Percentiles rank a stretch among this genome's conserved stretches.
phyloP scores from a whole-genome alignment of 2,888 invertebrate species.

The Zygaena filipendulae region DNA sequence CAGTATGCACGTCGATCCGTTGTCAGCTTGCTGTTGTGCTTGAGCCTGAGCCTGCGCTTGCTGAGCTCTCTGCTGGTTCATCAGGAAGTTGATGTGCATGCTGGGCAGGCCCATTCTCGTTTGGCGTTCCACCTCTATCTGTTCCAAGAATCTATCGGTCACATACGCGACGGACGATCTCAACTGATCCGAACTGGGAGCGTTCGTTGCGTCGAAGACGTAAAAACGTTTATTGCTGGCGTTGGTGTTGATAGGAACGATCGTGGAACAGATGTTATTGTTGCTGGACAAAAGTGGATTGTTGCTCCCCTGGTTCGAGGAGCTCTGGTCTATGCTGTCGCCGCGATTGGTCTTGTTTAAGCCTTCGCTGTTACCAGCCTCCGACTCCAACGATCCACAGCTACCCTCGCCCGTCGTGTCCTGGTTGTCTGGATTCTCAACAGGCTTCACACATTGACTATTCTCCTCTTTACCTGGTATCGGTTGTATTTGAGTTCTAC shows the following conservation, averaged over 20 bases:
- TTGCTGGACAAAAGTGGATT: constrained; percentile 57
- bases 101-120: constrained; percentile 58
- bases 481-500: constrained; percentile 51
- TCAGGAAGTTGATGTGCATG: constrained; percentile 58
- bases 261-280: constrained; percentile 45
- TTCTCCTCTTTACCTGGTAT: constrained; percentile 44
- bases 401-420: constrained; percentile 58
- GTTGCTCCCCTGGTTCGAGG: constrained; percentile 63
- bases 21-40: constrained; percentile 36
- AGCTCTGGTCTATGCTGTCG: constrained; percentile 56
- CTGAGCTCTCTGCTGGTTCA: constrained; percentile 49
- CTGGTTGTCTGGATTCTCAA: constrained; percentile 44
- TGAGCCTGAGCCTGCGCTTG: constrained; percentile 46
- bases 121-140: constrained; percentile 57
- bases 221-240: constrained; percentile 52
- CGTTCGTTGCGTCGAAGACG: constrained; percentile 56
- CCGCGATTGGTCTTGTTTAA: constrained; percentile 43
- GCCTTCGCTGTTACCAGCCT: constrained; percentile 46
- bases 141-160: constrained; percentile 56
- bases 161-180: constrained; percentile 57
- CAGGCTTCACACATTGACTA: constrained; percentile 32
- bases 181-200: constrained; percentile 42
- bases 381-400: constrained; percentile 57
- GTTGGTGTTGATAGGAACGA: constrained; percentile 55
- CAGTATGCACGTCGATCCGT: constrained; percentile 37